Conservation (phyloP, 2,797 vertebrate species). For the Gymnoscopelus braueri region DNA sequence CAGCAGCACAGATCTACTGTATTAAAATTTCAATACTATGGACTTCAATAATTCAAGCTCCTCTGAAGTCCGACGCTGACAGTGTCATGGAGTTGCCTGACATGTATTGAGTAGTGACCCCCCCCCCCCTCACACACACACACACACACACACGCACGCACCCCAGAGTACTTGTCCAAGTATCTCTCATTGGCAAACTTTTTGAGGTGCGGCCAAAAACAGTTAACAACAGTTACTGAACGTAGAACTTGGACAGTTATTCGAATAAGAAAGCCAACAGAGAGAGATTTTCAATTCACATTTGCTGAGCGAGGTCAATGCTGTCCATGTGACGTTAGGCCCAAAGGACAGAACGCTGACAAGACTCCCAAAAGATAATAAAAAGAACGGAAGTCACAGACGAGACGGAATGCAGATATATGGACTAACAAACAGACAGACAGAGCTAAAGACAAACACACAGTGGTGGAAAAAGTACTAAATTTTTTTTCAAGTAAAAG, state of each 20-base stretch:
- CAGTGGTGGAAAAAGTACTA: too few species aligned
- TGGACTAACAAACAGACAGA: neutral
- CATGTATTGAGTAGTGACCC: slow-evolving; percentile 35
- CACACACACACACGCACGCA: slow-evolving; percentile 20
- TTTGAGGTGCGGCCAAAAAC: slow-evolving; percentile 40
- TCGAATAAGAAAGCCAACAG: too few species aligned
- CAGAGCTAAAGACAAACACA: neutral
- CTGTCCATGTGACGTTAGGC: neutral
- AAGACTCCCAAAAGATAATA: neutral
- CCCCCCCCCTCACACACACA: too few species aligned
- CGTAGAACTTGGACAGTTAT: slow-evolving; percentile 31
- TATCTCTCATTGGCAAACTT: slow-evolving; percentile 46
- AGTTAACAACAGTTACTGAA: slow-evolving; percentile 42
- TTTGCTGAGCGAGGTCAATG: neutral
- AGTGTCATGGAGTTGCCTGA: slow-evolving; percentile 56
- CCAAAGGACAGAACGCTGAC: neutral
- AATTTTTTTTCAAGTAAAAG: too few species aligned
- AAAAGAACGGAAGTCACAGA: neutral
- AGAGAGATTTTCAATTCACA: neutral
- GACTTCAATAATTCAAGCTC: slow-evolving; percentile 67
- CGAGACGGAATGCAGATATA: neutral
- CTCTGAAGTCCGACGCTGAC: slow-evolving; percentile 46
- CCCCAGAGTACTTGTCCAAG: slow-evolving; percentile 52
- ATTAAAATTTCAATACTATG: slow-evolving; percentile 63
- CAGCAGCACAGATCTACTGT: slow-evolving; percentile 51